Percentiles rank a stretch among this genome's conserved stretches.
phyloP scores from a whole-genome alignment of 2,888 invertebrate species.

The Macrophya annulata region DNA sequence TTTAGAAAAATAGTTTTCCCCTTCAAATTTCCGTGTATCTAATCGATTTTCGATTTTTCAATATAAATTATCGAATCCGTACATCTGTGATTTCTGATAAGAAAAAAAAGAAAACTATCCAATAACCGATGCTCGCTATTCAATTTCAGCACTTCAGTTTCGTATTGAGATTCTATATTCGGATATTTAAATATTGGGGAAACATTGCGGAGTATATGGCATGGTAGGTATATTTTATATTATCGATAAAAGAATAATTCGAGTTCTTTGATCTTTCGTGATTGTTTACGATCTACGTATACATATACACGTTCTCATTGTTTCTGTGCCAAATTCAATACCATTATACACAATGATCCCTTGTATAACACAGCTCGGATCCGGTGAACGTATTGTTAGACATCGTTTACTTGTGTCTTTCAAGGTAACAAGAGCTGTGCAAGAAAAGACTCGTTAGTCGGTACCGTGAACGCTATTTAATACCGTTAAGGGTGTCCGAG shows the following conservation, averaged over 20 bases:
- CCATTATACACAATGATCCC: neutral
- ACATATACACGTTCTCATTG: neutral
- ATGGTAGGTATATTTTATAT: neutral
- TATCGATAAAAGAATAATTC: neutral
- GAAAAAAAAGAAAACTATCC: neutral
- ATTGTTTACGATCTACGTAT: neutral
- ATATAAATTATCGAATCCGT: neutral
- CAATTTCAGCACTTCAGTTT: neutral
- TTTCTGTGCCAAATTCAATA: neutral
- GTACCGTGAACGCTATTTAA: constrained; percentile 1
- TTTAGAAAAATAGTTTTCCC: neutral
- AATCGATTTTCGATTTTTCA: neutral
- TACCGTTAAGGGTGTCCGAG: neutral
- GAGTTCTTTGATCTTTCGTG: neutral
- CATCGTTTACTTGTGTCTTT: neutral
- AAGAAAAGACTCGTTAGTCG: neutral
- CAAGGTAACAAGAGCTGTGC: neutral
- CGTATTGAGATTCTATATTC: neutral
- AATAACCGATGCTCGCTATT: neutral
- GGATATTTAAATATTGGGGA: neutral
- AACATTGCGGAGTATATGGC: neutral
- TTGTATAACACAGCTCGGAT: neutral
- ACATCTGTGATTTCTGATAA: neutral
- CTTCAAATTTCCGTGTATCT: neutral
- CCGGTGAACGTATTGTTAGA: constrained; percentile 1